Percentiles rank a stretch among this genome's conserved stretches.
phyloP scores from a whole-genome alignment of 2,888 invertebrate genomes.

The Mesorhabditis spiculigera region DNA sequence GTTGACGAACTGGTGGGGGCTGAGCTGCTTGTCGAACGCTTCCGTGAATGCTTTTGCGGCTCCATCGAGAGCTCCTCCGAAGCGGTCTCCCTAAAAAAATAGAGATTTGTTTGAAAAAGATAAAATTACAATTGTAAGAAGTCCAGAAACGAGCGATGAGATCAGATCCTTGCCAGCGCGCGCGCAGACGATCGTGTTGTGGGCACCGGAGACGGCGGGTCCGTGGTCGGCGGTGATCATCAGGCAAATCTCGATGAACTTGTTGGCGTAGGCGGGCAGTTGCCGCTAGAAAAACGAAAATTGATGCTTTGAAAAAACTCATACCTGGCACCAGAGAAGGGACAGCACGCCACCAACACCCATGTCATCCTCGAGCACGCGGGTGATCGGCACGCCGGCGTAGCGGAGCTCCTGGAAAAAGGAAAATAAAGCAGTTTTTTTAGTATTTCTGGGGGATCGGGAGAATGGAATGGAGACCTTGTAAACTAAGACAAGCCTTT shows the following conservation, averaged over 20 bases:
- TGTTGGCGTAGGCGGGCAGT: slow-evolving; percentile 85
- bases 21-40: slow-evolving; percentile 75
- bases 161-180: slow-evolving; percentile 94
- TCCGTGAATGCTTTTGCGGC: slow-evolving; percentile 95
- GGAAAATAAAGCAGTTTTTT: background rate
- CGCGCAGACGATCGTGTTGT: slow-evolving; percentile 76
- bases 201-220: slow-evolving; percentile 85
- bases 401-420: slow-evolving; percentile 64
- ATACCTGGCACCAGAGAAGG: slow-evolving; percentile 92
- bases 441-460: background rate
- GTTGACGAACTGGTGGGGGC: slow-evolving; percentile 95
- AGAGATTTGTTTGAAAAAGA: background rate
- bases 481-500: too few species aligned
- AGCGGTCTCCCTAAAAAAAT: slow-evolving; percentile 71
- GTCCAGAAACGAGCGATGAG: slow-evolving; percentile 88
- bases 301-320: slow-evolving; percentile 28
- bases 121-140: slow-evolving; percentile 81
- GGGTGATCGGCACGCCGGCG: slow-evolving; percentile 80
- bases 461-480: too few species aligned
- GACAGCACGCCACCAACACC: slow-evolving; percentile 97
- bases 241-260: slow-evolving; percentile 96
- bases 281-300: slow-evolving; percentile 39
- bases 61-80: slow-evolving; percentile 96
- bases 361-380: slow-evolving; percentile 84
- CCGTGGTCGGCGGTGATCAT: slow-evolving; percentile 99